Percentiles rank a stretch among this genome's conserved stretches.
Conservation (phyloP, 2,113 vertebrate genomes). For the Scytalopus superciliaris region DNA sequence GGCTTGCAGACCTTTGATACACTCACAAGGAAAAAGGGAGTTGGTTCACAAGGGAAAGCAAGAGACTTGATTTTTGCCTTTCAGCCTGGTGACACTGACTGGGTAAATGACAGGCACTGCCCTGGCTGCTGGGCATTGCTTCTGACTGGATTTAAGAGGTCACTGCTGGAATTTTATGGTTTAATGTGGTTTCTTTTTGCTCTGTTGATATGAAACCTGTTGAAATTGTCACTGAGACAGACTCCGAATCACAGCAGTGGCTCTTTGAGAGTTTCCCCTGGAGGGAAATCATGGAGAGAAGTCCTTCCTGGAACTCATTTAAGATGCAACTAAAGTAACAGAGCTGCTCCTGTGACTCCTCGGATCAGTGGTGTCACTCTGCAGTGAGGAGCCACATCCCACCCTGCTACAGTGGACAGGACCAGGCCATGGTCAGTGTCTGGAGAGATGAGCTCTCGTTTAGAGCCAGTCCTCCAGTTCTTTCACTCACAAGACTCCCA, state of each 20-base stretch:
- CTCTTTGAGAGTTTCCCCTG: slow-evolving; percentile 14
- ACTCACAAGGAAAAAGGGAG: background rate
- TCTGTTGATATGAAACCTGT: slow-evolving; percentile 30
- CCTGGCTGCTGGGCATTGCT: background rate
- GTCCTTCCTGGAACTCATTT: background rate
- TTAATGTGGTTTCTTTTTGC: background rate
- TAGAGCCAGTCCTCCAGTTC: background rate
- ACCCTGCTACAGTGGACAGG: background rate
- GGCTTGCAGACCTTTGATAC: background rate
- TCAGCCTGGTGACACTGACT: background rate
- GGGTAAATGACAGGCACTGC: background rate
- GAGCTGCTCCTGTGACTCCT: background rate
- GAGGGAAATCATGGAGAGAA: background rate
- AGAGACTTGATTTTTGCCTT: background rate
- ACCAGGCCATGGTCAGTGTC: background rate
- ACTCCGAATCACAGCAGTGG: background rate
- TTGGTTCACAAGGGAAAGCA: background rate
- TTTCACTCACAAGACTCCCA: background rate
- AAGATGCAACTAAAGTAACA: background rate
- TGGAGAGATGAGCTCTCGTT: background rate
- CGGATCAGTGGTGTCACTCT: background rate
- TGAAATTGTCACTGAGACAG: background rate
- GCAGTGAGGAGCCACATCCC: background rate
- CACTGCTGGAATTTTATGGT: background rate
- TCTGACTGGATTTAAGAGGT: background rate